A percentile compares a stretch with the other conserved stretches of the same genome.
Evolutionary conservation across 2,797 vertebrate genomes (phyloP).

Genomic region (Acipenser oxyrinchus): DNA sequence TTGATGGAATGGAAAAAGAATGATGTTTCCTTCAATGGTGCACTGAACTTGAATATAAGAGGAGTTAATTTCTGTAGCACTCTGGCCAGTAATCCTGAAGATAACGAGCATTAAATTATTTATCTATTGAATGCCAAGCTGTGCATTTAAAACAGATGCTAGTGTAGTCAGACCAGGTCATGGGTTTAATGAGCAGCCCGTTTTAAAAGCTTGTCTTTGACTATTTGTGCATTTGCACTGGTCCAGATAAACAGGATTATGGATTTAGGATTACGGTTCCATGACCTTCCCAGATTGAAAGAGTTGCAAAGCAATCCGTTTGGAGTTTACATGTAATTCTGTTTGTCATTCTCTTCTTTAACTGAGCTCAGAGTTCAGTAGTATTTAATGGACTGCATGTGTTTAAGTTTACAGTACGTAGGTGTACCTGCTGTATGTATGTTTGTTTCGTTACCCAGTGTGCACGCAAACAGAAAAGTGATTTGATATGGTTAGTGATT

Average conservation of each 20-base stretch:
- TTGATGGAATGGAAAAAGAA: too few relatives aligned
- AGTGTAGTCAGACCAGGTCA: neutral
- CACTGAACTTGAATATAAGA: too few relatives aligned
- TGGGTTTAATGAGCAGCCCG: neutral
- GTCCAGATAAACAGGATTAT: conserved; percentile 64
- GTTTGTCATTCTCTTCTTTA: neutral
- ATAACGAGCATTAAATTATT: too few relatives aligned
- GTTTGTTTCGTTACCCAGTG: too few relatives aligned
- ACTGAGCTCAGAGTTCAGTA: conserved; percentile 22
- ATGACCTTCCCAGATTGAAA: conserved; percentile 22
- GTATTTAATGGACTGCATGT: conserved; percentile 13
- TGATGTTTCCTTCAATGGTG: too few relatives aligned
- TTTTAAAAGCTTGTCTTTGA: neutral
- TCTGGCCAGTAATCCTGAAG: too few relatives aligned
- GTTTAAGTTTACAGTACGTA: neutral
- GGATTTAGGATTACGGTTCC: conserved; percentile 52
- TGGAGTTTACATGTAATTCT: neutral
- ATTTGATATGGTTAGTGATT: too few relatives aligned
- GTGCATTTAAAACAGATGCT: too few relatives aligned
- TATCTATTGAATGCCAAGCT: too few relatives aligned
- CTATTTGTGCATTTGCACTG: conserved; percentile 47
- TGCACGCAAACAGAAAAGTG: too few relatives aligned
- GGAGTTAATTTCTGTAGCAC: too few relatives aligned
- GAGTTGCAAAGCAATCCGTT: neutral
- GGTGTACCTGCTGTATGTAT: neutral